Evolutionary conservation across 2,113 vertebrate genomes (phyloP), one percentile per base, ranked within the genome.

Genomic region (Shinisaurus crocodilurus): DNA sequence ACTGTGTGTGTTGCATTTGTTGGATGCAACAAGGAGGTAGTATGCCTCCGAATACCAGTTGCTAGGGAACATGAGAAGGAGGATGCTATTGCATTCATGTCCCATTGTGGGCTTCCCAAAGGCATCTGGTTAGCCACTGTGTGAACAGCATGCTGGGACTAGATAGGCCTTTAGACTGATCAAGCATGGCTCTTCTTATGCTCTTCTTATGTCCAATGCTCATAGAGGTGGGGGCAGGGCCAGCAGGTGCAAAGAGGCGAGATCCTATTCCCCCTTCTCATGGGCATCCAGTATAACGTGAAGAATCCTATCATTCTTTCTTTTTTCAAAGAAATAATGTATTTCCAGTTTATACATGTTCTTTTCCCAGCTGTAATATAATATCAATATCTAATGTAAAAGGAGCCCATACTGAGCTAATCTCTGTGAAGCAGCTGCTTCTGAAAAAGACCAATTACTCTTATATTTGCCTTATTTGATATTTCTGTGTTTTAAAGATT

Each of bases 381-480:
- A 67, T 84, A 92, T 91, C 86, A 90, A 93, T 76, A 10, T n/a
- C 80, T 82, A 87, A 37, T 60, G 6, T 82, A 69, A 94, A 92
- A 74, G 7, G 90, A 18, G 32, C 37, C 63, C 89, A 95, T 91
- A 89, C 60, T 1, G 70, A 91, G 60, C 76, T 94, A 89, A 93
- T 90, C 70, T 89, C 87, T 82, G 23, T 82, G 90, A 94, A 94
- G 82, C 27, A 91, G 60, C 65, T 87, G 85, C 81, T 94, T 94
- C 72, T 84, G 23, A 67, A 72, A 81, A 94, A 93, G 89, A 93
- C 92, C 82, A 90, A 90, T 95, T 93, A 69, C 82, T 90, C 79
- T 85, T 95, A 90, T 25, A 92, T 93, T 93, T 92, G 85, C 76
- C 48, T 69, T 92, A 82, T 93, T 95, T 93, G 20, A 65, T 94